Base-by-base conservation (phyloP, 2,888 invertebrate genomes). In the Neoscelio sp. region DNA sequence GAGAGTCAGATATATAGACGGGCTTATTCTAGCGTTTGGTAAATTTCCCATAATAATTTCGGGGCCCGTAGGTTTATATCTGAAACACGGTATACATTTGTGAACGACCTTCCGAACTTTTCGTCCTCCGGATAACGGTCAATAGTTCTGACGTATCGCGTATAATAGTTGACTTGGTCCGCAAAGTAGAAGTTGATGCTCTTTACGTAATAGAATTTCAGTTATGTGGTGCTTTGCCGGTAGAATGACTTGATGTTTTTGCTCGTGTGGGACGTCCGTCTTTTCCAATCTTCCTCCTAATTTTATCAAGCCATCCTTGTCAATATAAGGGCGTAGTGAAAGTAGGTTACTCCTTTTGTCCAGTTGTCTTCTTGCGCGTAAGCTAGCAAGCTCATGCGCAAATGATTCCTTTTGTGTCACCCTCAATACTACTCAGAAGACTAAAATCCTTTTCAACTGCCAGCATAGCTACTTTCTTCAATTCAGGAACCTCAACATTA, bases 1-100 rank as follows among this genome's bases (percentile, higher is more conserved):
- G n/a, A n/a, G n/a, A n/a, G n/a, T n/a, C 8, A 68, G 71, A 18
- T 44, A n/a, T 4, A n/a, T 2, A 0, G 18, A 20, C 1, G 7
- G 46, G 3, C 8, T 70, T 18, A 65, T 56, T 8, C 78, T 58
- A 2, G 33, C 15, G 10, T 12, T 13, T 1, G 74, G 73, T 6
- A 77, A 35, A 28, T 67, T 40, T 0, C 64, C 75, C 75, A 78
- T 80, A n/a, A 52, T 38, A 0, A 28, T 12, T 12, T 48, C 26
- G 0, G 46, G 46, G 0, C 5, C 6, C 2, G 2, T 26, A 2
- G 46, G 26, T 17, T 15, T 30, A 7, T 5, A 50, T 10, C n/a
- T 48, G 15, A 50, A 50, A 4, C 50, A 50, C 1, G 50, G 30
- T 17, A 50, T 7, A 8, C 50, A 50, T 1, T 12, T 8, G 0